phyloP scores from a whole-genome alignment of 2,888 invertebrate genomes.

The Heliconius charithonia region DNA sequence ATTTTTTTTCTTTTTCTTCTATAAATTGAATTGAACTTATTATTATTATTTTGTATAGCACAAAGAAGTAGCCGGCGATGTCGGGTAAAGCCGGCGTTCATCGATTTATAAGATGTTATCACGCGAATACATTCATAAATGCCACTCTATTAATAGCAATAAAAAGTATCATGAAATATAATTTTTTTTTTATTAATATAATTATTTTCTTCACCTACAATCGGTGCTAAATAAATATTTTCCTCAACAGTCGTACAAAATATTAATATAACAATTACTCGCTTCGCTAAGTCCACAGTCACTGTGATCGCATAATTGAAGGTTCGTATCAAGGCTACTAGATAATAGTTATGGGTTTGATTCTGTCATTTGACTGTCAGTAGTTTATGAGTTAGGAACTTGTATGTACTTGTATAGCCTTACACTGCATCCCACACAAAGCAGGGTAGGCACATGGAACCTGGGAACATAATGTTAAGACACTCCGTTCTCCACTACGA shows the following conservation, averaged over 20 bases:
- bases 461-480: too few species aligned
- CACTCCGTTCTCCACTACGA: too few species aligned
- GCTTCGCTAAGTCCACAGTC: constrained; percentile 55
- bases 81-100: too few species aligned
- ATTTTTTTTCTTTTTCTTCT: too few species aligned
- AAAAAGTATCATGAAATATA: neutral
- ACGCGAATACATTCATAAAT: too few species aligned
- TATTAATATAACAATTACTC: constrained; percentile 39
- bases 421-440: too few species aligned
- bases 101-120: too few species aligned
- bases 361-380: constrained; percentile 10
- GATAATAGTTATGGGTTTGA: constrained; percentile 18
- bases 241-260: constrained; percentile 42
- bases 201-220: neutral
- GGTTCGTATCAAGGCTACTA: constrained; percentile 49
- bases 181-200: neutral
- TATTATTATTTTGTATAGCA: too few species aligned
- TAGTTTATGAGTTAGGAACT: neutral
- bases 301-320: constrained; percentile 55
- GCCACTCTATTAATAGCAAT: neutral
- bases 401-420: neutral
- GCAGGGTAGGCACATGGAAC: too few species aligned
- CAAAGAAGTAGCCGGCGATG: too few species aligned
- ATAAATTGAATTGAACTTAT: too few species aligned
- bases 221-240: constrained; percentile 29